phyloP scores from a whole-genome alignment of 2,113 vertebrate species.

The Python bivittatus region DNA sequence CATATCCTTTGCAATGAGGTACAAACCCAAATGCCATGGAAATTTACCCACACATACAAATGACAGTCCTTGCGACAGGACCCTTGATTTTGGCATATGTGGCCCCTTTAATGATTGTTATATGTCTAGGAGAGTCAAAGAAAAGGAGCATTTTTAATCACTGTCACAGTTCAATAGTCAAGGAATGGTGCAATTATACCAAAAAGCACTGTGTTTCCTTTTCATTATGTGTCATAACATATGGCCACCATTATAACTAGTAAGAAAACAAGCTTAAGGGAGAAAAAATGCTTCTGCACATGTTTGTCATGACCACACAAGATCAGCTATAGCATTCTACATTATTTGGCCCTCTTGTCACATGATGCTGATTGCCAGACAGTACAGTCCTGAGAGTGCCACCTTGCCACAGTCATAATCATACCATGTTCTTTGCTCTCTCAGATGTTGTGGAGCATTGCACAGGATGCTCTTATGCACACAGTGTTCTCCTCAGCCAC shows the following conservation, averaged over 20 bases:
- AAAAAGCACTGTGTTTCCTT: neutral
- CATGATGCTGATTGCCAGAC: too few relatives aligned
- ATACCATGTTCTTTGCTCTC: too few relatives aligned
- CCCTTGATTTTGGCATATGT: neutral
- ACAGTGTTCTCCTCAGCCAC: too few relatives aligned
- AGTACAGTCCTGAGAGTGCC: too few relatives aligned
- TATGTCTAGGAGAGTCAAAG: neutral
- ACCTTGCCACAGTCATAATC: too few relatives aligned
- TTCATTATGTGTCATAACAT: neutral
- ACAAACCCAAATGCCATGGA: neutral
- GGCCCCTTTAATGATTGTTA: neutral
- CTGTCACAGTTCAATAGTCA: neutral
- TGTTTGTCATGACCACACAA: neutral
- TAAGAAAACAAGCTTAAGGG: neutral
- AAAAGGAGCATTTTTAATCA: neutral
- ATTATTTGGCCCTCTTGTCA: too few relatives aligned
- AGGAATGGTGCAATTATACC: neutral
- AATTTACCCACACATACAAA: neutral
- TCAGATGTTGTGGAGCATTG: too few relatives aligned
- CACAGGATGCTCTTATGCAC: too few relatives aligned
- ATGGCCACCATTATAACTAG: neutral
- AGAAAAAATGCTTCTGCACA: neutral
- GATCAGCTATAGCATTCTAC: too few relatives aligned
- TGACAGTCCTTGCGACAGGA: neutral
- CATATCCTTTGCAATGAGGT: neutral